Evolutionary conservation across 1,140 invertebrate genomes (phyloP), one percentile per base, ranked within the genome.

Genomic region (Drosophila elegans): DNA sequence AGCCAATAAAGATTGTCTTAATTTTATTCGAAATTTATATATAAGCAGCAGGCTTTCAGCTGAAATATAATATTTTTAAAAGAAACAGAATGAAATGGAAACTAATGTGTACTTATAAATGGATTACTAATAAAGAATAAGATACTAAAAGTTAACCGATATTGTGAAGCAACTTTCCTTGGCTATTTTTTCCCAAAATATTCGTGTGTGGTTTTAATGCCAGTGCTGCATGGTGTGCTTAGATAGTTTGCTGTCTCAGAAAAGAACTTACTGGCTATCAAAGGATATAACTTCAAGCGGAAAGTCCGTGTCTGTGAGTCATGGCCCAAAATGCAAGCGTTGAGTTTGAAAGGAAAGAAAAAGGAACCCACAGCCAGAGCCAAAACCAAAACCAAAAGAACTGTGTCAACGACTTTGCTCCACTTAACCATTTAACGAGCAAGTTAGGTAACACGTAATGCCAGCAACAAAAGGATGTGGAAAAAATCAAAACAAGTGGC

Each of bases 331-430:
- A 53, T 85, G 80, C 81, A 84, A 63, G 75, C 45, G 64, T 32
- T 32, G 36, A 46, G 45, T 51, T 53, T 41, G 56, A 27, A 56
- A 36, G 16, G 51, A 39, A 39, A 44, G 13, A 38, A 64, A 74
- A 74, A 64, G 74, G 63, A 60, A 44, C 32, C 52, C 68, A 21
- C 0, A 21, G 16, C 16, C 1, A 21, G 1, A 21, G 16, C 16
- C 16, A 21, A 21, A 21, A 21, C 16, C 16, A 21, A 21, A 21
- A 21, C 16, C 16, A 52, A 21, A 54, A 84, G 76, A 88, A 84
- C 57, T 88, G 84, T 88, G 84, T 88, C 84, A 88, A 88, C 84
- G 85, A 88, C 84, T 88, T 88, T 89, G 85, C 85, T 88, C 84
- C 85, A 88, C 84, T 88, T 88, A 89, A 80, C 76, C 80, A 77